A percentile compares a stretch with the other conserved stretches of the same genome.
Evolutionary conservation across 2,113 vertebrate species (phyloP).

Genomic region (Anhinga rufa): DNA sequence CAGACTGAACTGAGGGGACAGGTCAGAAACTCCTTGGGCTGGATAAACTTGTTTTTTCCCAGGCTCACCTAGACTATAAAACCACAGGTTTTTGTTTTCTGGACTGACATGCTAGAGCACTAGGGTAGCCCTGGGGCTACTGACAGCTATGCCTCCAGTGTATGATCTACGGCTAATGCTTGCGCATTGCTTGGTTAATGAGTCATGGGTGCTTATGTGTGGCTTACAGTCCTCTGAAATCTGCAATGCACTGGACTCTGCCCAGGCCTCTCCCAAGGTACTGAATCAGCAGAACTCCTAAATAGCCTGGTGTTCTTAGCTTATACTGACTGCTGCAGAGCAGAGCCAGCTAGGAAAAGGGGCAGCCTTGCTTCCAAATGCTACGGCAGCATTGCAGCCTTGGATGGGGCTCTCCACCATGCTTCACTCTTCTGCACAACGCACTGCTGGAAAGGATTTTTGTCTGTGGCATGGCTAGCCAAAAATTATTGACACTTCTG

Average conservation of each 20-base stretch:
- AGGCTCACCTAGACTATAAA: background rate
- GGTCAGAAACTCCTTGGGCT: background rate
- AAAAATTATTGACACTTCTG: accelerated
- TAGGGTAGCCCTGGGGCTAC: background rate
- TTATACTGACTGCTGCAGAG: background rate
- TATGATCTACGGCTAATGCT: background rate
- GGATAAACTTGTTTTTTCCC: background rate
- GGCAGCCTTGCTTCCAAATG: background rate
- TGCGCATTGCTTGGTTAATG: background rate
- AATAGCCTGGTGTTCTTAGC: background rate
- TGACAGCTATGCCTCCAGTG: background rate
- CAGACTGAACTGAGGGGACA: background rate
- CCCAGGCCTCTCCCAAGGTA: background rate
- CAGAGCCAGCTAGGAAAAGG: background rate
- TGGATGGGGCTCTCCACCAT: background rate
- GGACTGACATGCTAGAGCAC: background rate
- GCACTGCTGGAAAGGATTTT: accelerated
- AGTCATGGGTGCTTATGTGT: background rate
- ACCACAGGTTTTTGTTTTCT: background rate
- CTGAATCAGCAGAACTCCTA: background rate
- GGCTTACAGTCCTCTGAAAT: background rate
- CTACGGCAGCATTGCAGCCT: background rate
- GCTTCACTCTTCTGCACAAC: background rate
- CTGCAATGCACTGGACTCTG: background rate
- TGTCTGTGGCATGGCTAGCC: background rate